phyloP scores from a whole-genome alignment of 2,113 vertebrate genomes.

The Nesoenas mayeri region DNA sequence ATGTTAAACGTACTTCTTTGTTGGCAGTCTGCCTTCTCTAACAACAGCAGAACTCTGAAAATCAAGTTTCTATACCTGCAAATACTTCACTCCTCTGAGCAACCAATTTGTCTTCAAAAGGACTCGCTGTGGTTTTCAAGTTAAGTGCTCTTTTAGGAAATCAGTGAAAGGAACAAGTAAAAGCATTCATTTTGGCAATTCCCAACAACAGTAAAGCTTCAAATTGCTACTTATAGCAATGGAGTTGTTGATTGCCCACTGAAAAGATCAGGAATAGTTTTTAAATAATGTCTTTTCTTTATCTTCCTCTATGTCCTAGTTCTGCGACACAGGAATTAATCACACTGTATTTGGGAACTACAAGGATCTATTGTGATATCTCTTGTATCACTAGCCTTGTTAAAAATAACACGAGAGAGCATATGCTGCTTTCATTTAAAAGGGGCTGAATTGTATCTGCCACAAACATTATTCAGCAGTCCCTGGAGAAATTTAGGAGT shows the following conservation, averaged over 20 bases:
- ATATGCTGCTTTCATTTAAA: conserved; percentile 34
- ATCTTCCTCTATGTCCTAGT: background rate
- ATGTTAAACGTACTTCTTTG: background rate
- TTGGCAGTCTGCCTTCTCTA: background rate
- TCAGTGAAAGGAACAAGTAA: background rate
- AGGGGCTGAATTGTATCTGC: conserved; percentile 12
- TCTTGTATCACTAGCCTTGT: conserved; percentile 2
- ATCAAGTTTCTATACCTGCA: background rate
- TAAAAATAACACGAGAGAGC: conserved; percentile 31
- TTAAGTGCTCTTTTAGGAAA: background rate
- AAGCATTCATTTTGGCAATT: background rate
- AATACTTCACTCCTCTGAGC: background rate
- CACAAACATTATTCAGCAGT: conserved; percentile 26
- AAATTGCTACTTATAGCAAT: background rate
- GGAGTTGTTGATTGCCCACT: background rate
- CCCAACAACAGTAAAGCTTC: background rate
- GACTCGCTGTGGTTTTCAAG: background rate
- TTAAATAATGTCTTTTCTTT: background rate
- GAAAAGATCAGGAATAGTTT: background rate
- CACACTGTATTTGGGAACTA: background rate
- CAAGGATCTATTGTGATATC: background rate
- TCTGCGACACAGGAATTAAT: background rate
- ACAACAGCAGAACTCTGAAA: background rate
- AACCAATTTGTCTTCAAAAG: background rate
- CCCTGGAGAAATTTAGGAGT: conserved; percentile 34